Base-by-base conservation (phyloP, 2,797 vertebrate species). In the Periparus ater region DNA sequence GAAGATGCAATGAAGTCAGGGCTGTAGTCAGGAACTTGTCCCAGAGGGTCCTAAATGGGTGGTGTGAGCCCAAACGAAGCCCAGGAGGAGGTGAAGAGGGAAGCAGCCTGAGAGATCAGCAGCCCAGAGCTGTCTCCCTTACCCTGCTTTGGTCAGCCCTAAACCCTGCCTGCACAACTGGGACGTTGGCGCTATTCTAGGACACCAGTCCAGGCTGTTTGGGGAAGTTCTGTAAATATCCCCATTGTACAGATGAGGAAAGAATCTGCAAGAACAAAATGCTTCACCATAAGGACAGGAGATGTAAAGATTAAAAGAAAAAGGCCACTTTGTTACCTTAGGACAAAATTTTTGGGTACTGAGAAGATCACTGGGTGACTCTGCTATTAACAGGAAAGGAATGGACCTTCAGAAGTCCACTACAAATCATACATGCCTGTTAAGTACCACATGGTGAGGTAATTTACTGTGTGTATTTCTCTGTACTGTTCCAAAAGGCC, bases 121-220 rank as follows among this genome's bases (percentile, higher is more conserved):
- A 66, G 66, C 34, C 19, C 48, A 55, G 48, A 29, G 32, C 32
- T 76, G 30, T 9, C 19, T 55, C 51, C 44, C 18, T 29, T 34
- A 27, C n/a, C 19, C 29, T 26, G 16, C 36, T 61, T 48, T 14
- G 27, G 62, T 15, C 18, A 73, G 62, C 60, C 42, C 34, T 20
- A 40, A 32, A 10, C 23, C 53, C 32, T 7, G 2, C 50, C 26
- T 4, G 2, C n/a, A 44, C 13, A 84, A 1, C 0, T n/a, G 27
- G 26, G 13, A 29, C 74, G 50, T 1, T 26, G 47, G 30, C 80
- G 38, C 23, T 38, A 4, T 53, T 53, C 47, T 80, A 85, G 68
- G 26, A 57, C 26, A 34, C 34, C 7, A 34, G 29, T 13, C 20
- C 40, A 70, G 61, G n/a, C 45, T 53, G 23, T 53, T 30, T 34